Evolutionary conservation across 2,888 invertebrate species (phyloP).

Genomic region (Ormyrus pomaceus): DNA sequence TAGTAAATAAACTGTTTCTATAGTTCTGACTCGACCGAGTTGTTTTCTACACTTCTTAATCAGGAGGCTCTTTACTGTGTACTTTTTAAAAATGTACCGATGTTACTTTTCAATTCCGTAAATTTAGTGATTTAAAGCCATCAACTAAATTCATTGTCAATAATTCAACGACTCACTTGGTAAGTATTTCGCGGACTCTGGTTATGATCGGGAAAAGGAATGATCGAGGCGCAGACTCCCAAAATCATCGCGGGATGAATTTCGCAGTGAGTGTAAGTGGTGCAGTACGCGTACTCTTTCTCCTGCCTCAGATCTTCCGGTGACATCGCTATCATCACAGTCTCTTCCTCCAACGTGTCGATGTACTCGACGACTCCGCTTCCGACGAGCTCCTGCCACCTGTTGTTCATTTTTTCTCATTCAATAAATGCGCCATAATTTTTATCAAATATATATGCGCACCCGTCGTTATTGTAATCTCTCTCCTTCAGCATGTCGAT

Average conservation of each 20-base stretch:
- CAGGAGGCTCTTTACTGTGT: no score
- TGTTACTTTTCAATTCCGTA: no score
- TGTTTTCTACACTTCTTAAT: no score
- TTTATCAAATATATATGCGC: constrained; percentile 57
- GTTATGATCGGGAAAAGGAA: constrained; percentile 99
- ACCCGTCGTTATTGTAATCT: constrained; percentile 96
- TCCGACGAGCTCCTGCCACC: constrained; percentile 82
- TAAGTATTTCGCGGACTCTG: constrained; percentile 99
- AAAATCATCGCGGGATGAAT: constrained; percentile 99
- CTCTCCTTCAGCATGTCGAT: constrained; percentile 97
- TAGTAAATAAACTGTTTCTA: no score
- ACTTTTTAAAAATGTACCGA: no score
- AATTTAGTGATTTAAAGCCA: no score
- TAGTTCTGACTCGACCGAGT: no score
- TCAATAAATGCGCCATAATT: no score
- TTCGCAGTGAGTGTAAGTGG: constrained; percentile 99
- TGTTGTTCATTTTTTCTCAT: constrained; percentile 51
- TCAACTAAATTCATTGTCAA: constrained; percentile 56
- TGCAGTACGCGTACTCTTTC: constrained; percentile 97
- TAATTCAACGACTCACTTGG: constrained; percentile 79
- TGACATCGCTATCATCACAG: constrained; percentile 99
- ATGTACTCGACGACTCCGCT: constrained; percentile 98
- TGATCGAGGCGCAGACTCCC: constrained; percentile 99
- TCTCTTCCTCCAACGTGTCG: constrained; percentile 99
- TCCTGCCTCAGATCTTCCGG: constrained; percentile 95